These are phyloP conservation scores for Drosophila erecta DNA, from an alignment of 1,140 invertebrate genomes.

Conservation along the genomic window DNA sequence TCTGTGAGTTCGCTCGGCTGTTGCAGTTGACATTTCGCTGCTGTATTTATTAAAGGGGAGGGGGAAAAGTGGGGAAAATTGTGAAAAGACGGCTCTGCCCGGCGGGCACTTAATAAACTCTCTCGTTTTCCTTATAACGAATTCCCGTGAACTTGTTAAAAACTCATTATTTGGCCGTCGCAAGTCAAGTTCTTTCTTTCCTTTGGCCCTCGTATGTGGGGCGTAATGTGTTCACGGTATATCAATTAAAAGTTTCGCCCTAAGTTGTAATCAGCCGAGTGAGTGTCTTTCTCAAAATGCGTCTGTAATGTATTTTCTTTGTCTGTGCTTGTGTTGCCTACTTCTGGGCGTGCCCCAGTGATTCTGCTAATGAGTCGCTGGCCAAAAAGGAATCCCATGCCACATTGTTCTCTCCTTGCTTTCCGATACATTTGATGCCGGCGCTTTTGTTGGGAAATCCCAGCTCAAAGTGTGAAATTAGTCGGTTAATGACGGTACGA, in stretches of 20 bases:
- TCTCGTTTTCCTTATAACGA: conserved; percentile 9
- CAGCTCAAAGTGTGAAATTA: conserved; percentile 27
- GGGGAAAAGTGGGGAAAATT: background rate
- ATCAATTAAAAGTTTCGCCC: conserved; percentile 68
- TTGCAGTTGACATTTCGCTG: conserved; percentile 48
- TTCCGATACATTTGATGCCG: conserved; percentile 20
- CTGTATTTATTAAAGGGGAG: conserved; percentile 39
- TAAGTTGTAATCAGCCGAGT: conserved; percentile 35
- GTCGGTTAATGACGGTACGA: conserved; percentile 25
- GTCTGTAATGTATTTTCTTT: conserved; percentile 13
- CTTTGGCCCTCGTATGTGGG: conserved; percentile 11
- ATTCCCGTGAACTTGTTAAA: conserved; percentile 63
- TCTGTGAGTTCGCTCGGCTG: background rate
- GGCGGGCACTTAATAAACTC: conserved; percentile 25
- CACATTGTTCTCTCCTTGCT: conserved; percentile 34
- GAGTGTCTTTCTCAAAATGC: conserved; percentile 23
- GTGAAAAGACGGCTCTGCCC: background rate
- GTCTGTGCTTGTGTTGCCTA: conserved; percentile 21
- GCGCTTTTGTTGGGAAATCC: conserved; percentile 21
- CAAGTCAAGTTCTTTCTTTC: conserved; percentile 23
- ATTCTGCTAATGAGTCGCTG: conserved; percentile 53
- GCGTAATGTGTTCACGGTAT: conserved; percentile 27
- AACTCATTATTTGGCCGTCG: conserved; percentile 54
- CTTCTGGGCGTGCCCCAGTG: conserved; percentile 52
- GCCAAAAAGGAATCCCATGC: conserved; percentile 31